Evolutionary conservation across 1,140 invertebrate species (phyloP).

Genomic region (Carcinoscorpius rotundicauda): DNA sequence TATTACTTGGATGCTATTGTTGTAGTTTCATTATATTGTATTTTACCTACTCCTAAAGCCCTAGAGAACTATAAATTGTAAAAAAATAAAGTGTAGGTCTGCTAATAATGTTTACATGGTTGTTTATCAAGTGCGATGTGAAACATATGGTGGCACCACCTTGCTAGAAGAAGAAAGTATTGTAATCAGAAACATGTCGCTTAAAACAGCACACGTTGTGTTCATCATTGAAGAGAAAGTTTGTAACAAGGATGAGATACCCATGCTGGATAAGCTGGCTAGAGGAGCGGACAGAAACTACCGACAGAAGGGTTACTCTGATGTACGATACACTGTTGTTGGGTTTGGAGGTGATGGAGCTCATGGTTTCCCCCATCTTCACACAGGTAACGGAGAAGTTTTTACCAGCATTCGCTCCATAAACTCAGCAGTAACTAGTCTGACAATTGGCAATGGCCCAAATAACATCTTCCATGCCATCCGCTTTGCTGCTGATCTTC

Average conservation of each 20-base stretch:
- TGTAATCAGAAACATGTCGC: conserved; percentile 25
- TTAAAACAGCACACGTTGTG: conserved; percentile 59
- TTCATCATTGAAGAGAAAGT: conserved; percentile 74
- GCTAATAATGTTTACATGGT: no score
- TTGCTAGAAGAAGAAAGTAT: conserved; percentile 29
- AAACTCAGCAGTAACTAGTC: conserved; percentile 12
- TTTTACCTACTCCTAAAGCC: no score
- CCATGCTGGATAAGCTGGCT: conserved; percentile 27
- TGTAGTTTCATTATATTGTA: no score
- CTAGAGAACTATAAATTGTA: no score
- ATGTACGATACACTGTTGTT: conserved; percentile 58
- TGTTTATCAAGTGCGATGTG: conserved; percentile 21
- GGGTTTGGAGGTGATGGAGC: conserved; percentile 62
- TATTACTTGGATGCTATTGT: no score
- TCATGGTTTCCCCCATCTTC: conserved; percentile 49
- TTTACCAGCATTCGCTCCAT: conserved; percentile 29
- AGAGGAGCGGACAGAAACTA: conserved; percentile 32
- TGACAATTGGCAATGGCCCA: conserved; percentile 39
- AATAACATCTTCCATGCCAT: conserved; percentile 62
- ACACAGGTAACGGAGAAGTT: conserved; percentile 36
- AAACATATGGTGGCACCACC: conserved; percentile 26
- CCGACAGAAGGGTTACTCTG: conserved; percentile 26
- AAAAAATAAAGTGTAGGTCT: no score
- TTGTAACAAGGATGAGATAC: conserved; percentile 54
- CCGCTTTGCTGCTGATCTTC: conserved; percentile 53